Percentiles rank a stretch among this genome's conserved stretches.
These are phyloP conservation scores for Uloborus diversus DNA, from an alignment of 1,140 invertebrate genomes.

Conservation along the genomic window DNA sequence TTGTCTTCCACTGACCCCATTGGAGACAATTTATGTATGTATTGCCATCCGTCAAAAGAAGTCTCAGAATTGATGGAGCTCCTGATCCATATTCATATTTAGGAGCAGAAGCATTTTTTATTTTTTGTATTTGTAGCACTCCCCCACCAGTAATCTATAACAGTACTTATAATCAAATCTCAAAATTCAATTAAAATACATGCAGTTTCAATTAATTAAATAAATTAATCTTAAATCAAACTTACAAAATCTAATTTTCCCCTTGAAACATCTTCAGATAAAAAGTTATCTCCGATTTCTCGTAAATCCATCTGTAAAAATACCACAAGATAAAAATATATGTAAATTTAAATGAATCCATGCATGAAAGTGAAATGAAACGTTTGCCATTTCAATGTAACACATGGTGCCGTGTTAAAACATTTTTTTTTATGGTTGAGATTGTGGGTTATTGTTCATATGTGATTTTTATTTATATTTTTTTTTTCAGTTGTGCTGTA, in stretches of 20 bases:
- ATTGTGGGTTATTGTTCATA: too few species aligned
- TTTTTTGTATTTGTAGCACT: conserved; percentile 86
- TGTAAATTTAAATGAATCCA: too few species aligned
- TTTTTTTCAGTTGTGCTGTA: too few species aligned
- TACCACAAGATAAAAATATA: too few species aligned
- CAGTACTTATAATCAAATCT: neutral
- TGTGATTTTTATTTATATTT: too few species aligned
- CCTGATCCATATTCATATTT: conserved; percentile 84
- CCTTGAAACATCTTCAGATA: conserved; percentile 63
- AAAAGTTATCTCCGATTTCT: conserved; percentile 68
- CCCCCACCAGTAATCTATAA: conserved; percentile 72
- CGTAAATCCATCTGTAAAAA: conserved; percentile 79
- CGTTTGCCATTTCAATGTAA: too few species aligned
- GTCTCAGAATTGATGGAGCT: conserved; percentile 82
- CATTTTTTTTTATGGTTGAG: too few species aligned
- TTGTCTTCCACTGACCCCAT: conserved; percentile 64
- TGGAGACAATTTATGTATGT: conserved; percentile 80
- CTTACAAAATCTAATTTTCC: conserved; percentile 64
- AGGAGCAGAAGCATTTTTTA: conserved; percentile 87
- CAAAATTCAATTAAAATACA: neutral
- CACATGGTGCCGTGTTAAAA: too few species aligned
- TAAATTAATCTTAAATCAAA: conserved; percentile 50
- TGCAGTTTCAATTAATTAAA: neutral
- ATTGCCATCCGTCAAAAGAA: conserved; percentile 86
- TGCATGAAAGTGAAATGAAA: too few species aligned